phyloP scores from a whole-genome alignment of 2,113 vertebrate species.

The Gnathonemus longibarbis region DNA sequence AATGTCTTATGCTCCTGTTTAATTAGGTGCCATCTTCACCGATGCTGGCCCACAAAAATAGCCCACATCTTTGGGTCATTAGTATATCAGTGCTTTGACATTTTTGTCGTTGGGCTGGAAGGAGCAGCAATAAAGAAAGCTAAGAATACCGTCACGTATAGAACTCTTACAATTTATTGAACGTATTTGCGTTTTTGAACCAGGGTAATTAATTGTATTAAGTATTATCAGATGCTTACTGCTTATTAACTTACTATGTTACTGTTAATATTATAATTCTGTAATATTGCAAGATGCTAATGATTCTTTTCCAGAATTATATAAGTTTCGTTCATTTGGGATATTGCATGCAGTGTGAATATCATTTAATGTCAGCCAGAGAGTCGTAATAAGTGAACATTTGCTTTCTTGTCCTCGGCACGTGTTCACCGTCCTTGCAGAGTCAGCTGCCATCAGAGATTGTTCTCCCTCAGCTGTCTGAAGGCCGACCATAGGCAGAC shows the following conservation, averaged over 20 bases:
- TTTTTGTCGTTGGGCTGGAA: neutral
- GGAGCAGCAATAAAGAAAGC: neutral
- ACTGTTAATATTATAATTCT: neutral
- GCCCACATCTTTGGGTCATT: neutral
- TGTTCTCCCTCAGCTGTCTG: neutral
- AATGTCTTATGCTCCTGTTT: neutral
- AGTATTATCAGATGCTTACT: neutral
- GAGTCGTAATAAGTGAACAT: neutral
- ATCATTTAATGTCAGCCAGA: neutral
- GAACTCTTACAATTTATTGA: neutral
- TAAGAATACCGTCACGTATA: neutral
- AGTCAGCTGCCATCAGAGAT: neutral
- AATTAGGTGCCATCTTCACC: neutral
- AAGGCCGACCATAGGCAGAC: neutral
- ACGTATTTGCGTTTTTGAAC: neutral
- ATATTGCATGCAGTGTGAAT: neutral
- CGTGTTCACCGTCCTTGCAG: neutral
- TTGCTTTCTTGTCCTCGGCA: neutral
- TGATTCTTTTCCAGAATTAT: neutral
- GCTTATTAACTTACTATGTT: neutral
- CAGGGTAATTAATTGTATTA: neutral
- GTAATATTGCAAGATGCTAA: neutral
- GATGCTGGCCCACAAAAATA: neutral
- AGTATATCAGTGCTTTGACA: neutral
- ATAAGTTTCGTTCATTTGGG: neutral